A percentile compares a stretch with the other conserved stretches of the same genome.
Conservation (phyloP, 2,797 vertebrate species). For the Falco berigora region DNA sequence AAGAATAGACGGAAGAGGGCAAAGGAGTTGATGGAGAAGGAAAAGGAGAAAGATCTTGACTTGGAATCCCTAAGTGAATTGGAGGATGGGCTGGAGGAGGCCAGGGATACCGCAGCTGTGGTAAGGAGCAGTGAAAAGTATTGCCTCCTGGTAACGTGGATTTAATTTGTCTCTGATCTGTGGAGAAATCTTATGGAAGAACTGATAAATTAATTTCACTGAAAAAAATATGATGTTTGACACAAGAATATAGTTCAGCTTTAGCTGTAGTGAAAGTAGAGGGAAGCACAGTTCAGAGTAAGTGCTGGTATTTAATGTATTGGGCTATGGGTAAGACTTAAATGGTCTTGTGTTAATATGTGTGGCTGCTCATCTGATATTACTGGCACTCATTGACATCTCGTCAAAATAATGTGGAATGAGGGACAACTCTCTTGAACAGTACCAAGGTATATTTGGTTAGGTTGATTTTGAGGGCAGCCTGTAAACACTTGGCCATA, state of each 20-base stretch:
- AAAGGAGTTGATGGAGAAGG: conserved; percentile 92
- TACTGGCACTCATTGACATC: background rate
- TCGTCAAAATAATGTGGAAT: background rate
- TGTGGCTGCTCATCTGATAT: background rate
- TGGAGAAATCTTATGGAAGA: background rate
- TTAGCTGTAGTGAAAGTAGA: background rate
- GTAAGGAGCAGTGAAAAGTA: conserved; percentile 65
- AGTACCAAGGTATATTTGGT: background rate
- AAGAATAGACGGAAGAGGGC: conserved; percentile 90
- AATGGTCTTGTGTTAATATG: background rate
- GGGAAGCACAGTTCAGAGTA: background rate
- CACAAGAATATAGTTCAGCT: background rate
- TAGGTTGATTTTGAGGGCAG: background rate
- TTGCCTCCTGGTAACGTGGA: rapidly evolving
- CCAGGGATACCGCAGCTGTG: conserved; percentile 87
- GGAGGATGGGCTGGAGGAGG: conserved; percentile 86
- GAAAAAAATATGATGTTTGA: background rate
- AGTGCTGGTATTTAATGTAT: background rate
- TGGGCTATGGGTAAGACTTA: background rate
- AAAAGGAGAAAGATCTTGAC: conserved; percentile 85
- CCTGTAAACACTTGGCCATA: background rate
- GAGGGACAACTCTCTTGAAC: background rate
- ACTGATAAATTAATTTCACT: background rate
- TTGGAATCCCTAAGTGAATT: conserved; percentile 86
- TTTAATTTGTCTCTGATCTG: background rate